A percentile compares a stretch with the other conserved stretches of the same genome.
Evolutionary conservation across 2,888 invertebrate genomes (phyloP).

Genomic region (Sclerodermus sp.): DNA sequence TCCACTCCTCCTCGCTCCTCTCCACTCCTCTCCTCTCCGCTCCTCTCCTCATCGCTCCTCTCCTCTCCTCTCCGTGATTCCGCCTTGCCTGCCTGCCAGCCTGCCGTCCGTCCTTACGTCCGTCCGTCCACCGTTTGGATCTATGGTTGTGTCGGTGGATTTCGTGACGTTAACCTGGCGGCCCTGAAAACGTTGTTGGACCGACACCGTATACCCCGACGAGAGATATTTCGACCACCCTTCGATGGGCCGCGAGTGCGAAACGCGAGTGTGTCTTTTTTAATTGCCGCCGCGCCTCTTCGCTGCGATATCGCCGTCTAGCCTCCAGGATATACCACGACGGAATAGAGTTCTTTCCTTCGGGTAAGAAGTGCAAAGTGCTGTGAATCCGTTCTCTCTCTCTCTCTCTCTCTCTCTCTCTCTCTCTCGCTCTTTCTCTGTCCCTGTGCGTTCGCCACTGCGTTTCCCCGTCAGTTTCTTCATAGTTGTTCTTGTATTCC

Average conservation of each 20-base stretch:
- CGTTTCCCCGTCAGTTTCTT: not conserved
- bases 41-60: constrained; percentile 25
- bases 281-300: too few species aligned
- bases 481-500: constrained; percentile 5
- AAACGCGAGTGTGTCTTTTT: not conserved
- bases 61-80: constrained; percentile 30
- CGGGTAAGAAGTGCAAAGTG: too few species aligned
- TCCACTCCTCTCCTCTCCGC: constrained; percentile 12
- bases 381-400: not conserved
- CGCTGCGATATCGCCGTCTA: too few species aligned
- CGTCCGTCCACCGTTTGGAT: constrained; percentile 49
- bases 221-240: constrained; percentile 28
- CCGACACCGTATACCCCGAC: constrained; percentile 27
- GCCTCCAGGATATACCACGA: too few species aligned
- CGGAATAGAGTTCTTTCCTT: too few species aligned
- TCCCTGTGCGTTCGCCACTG: constrained; percentile 1
- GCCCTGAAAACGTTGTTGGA: constrained; percentile 51
- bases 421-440: constrained; percentile 13
- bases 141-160: constrained; percentile 43
- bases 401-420: constrained; percentile 8
- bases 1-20: constrained; percentile 19
- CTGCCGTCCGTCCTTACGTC: constrained; percentile 48
- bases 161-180: constrained; percentile 56
- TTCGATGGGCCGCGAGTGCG: constrained; percentile 30
- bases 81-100: constrained; percentile 40